Base-by-base conservation (phyloP, 2,797 vertebrate species). In the Sarcoramphus papa region DNA sequence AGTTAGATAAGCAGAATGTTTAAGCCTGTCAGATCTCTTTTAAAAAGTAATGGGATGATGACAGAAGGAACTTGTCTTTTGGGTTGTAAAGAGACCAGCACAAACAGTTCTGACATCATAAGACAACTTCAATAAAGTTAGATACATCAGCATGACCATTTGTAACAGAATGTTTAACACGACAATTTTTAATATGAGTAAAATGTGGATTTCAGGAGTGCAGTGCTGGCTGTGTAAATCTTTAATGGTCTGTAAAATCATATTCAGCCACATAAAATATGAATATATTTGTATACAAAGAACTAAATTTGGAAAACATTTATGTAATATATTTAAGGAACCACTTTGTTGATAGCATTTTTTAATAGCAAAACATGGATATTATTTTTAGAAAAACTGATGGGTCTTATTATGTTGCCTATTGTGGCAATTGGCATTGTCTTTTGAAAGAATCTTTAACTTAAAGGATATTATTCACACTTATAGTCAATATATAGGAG, bases 21-120 rank as follows among this genome's bases (percentile, higher is more conserved):
- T 94, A 96, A 95, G 76, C 19, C 76, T 93, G 85, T 92, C 82
- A 96, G 80, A 93, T 90, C 59, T 92, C 93, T 90, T 94, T 76
- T 78, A 24, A 88, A 93, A 96, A 72, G 50, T 78, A 95, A 94
- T 87, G 23, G 41, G 59, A 51, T 80, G 48, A 85, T 90, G 85
- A 82, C 31, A 77, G 77, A 85, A 28, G 25, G 18, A 70, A 62
- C 41, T 56, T 88, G 28, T 45, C 28, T 57, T 93, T 82, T 35
- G 54, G 65, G 14, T 73, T 78, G 78, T 28, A 90, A 91, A 96
- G 31, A 63, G 76, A 88, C 84, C 77, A 93, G 57, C 53, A 94
- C 68, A 92, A 97, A 93, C 78, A 90, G 57, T 79, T 94, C 86
- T 94, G 72, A 91, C 65, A 91, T 79, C 60, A 73, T 57, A 85